phyloP scores from a whole-genome alignment of 1,140 invertebrate species.

The Phocides pigmalion region DNA sequence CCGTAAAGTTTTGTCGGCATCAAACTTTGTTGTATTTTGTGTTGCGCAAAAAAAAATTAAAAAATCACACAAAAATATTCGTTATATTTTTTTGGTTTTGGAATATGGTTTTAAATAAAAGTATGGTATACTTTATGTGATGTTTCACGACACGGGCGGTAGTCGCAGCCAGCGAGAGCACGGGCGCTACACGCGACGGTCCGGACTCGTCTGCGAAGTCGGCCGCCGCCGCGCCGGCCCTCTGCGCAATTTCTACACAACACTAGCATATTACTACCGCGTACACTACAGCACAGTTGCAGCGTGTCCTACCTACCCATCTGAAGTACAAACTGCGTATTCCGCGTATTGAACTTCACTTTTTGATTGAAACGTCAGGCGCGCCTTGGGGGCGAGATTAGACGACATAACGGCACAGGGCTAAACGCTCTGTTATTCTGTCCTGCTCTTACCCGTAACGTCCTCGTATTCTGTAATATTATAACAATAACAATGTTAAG shows the following conservation, averaged over 20 bases:
- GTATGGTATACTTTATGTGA: conserved; percentile 44
- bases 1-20: conserved; percentile 15
- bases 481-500: too few relatives aligned
- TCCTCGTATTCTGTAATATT: too few relatives aligned
- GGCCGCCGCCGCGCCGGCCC: conserved; percentile 49
- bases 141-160: conserved; percentile 45
- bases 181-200: conserved; percentile 54
- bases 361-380: not conserved
- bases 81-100: conserved; percentile 30
- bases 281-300: conserved; percentile 30
- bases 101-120: conserved; percentile 31
- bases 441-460: too few relatives aligned
- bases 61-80: not conserved
- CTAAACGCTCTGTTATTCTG: too few relatives aligned
- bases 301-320: conserved; percentile 23
- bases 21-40: conserved; percentile 28
- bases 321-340: conserved; percentile 20
- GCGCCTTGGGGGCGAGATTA: too few relatives aligned
- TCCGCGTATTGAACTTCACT: not conserved
- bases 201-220: conserved; percentile 53
- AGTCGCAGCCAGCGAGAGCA: conserved; percentile 37
- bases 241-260: conserved; percentile 64
- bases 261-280: conserved; percentile 33
- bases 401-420: too few relatives aligned
- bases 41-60: conserved; percentile 1